Percentiles rank a stretch among this genome's conserved stretches.
Evolutionary conservation across 1,140 invertebrate genomes (phyloP).

Genomic region (roundworm (Caenorhabditis elegans)): DNA sequence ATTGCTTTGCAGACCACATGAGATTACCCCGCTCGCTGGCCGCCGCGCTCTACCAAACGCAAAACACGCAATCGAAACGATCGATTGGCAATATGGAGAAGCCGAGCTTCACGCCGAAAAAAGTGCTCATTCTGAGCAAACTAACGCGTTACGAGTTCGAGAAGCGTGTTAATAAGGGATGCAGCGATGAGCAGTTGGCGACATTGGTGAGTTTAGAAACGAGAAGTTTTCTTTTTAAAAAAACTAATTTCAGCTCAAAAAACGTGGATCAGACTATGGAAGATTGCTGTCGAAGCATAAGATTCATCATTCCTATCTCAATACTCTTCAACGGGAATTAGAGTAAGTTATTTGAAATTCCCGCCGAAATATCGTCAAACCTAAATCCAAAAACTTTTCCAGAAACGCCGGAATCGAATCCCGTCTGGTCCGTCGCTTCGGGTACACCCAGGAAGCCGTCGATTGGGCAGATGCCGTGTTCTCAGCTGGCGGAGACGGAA

Average conservation of each 20-base stretch:
- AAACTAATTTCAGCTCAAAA: conserved; percentile 42
- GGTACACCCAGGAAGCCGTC: conserved; percentile 71
- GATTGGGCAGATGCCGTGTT: conserved; percentile 91
- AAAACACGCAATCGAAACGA: not conserved
- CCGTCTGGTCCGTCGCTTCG: conserved; percentile 51
- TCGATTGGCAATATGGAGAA: conserved; percentile 30
- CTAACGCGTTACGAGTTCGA: conserved; percentile 43
- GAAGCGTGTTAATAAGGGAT: conserved; percentile 9
- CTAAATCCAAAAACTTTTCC: not conserved
- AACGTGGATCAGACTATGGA: conserved; percentile 48
- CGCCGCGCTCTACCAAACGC: conserved; percentile 23
- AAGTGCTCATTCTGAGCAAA: conserved; percentile 41
- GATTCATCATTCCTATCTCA: conserved; percentile 42
- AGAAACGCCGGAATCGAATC: conserved; percentile 51
- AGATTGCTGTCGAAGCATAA: conserved; percentile 43
- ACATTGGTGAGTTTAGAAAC: conserved; percentile 12
- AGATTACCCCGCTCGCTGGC: conserved; percentile 12
- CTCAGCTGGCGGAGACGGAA: conserved; percentile 93
- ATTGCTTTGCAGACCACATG: conserved; percentile 20
- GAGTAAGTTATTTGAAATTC: conserved; percentile 45
- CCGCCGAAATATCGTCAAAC: not conserved
- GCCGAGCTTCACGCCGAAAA: conserved; percentile 31
- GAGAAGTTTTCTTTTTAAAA: not conserved
- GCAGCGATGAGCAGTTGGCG: not conserved
- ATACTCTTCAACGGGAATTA: conserved; percentile 37